phyloP scores from a whole-genome alignment of 2,113 vertebrate genomes.

The Microcebus griseorufus region DNA sequence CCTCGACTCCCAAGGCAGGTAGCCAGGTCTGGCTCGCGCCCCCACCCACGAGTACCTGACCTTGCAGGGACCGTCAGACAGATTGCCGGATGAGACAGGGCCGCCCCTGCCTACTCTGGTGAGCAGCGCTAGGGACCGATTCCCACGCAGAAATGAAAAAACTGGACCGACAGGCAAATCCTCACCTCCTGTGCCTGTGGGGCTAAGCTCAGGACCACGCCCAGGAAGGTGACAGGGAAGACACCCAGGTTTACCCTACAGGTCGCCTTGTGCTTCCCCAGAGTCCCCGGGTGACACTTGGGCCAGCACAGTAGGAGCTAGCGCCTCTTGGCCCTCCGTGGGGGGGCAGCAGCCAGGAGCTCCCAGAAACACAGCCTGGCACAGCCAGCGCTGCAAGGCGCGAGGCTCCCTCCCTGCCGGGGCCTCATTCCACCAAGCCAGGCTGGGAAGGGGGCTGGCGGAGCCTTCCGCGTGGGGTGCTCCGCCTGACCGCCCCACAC shows the following conservation, averaged over 20 bases:
- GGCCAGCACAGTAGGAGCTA: neutral
- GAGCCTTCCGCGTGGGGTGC: neutral
- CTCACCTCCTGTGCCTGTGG: neutral
- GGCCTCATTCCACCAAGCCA: neutral
- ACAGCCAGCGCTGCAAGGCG: neutral
- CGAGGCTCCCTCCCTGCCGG: neutral
- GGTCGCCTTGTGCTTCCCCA: neutral
- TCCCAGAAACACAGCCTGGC: neutral
- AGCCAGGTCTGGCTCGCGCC: neutral
- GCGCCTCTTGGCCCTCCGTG: neutral
- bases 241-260: neutral
- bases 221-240: neutral
- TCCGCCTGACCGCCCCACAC: accelerated
- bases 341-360: neutral
- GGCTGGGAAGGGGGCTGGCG: too few relatives aligned
- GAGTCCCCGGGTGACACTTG: neutral
- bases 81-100: neutral
- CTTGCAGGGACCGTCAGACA: neutral
- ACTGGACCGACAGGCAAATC: neutral
- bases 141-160: neutral
- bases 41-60: neutral
- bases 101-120: neutral
- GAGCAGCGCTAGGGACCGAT: neutral
- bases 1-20: too few relatives aligned
- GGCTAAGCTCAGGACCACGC: neutral